A percentile compares a stretch with the other conserved stretches of the same genome.
phyloP scores from a whole-genome alignment of 2,113 vertebrate species.

The Phalacrocorax pelagicus region DNA sequence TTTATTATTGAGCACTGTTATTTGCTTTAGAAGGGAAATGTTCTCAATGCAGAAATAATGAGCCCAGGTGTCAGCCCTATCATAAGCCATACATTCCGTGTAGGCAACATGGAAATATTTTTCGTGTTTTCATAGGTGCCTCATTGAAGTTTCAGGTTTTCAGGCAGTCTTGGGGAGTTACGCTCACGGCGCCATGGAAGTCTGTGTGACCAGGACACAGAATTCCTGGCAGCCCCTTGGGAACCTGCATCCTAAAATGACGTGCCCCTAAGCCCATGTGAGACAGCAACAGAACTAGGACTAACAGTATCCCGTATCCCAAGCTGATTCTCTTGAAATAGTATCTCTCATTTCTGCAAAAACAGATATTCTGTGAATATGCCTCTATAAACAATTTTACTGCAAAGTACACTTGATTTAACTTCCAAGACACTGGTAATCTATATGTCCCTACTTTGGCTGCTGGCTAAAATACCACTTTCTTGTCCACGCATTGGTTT shows the following conservation, averaged over 20 bases:
- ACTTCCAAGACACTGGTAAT: neutral
- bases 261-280: neutral
- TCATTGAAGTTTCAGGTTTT: neutral
- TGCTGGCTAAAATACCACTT: neutral
- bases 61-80: accelerated
- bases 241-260: neutral
- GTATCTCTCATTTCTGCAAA: neutral
- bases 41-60: neutral
- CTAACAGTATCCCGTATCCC: neutral
- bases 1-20: neutral
- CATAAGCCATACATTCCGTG: neutral
- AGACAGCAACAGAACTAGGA: neutral
- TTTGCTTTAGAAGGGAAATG: neutral
- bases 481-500: neutral
- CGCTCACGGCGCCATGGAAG: neutral
- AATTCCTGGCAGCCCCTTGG: neutral
- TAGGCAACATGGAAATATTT: neutral
- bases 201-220: neutral
- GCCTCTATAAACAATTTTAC: neutral
- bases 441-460: neutral
- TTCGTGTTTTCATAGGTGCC: neutral
- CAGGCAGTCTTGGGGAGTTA: neutral
- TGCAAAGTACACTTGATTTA: neutral
- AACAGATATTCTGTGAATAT: neutral
- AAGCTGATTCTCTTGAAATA: neutral